These are phyloP conservation scores for Xylophagus ater DNA, from an alignment of 2,888 invertebrate species.

Conservation along the genomic window DNA sequence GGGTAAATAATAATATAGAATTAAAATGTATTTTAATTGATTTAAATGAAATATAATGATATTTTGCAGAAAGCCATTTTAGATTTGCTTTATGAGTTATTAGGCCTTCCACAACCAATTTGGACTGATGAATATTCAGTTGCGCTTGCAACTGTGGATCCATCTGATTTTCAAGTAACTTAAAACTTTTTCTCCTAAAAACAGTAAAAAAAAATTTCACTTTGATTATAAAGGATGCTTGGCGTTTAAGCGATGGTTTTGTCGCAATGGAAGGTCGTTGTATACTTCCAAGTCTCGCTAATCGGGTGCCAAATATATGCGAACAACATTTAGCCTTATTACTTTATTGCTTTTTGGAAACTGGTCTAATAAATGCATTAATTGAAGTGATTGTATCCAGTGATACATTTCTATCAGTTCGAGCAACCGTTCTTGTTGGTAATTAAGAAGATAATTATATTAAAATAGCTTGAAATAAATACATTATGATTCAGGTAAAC, in stretches of 20 bases:
- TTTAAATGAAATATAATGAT: neutral
- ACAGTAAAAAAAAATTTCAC: too few relatives aligned
- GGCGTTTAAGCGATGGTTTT: constrained; percentile 87
- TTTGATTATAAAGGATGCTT: constrained; percentile 50
- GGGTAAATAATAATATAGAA: constrained; percentile 50
- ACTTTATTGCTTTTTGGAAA: constrained; percentile 78
- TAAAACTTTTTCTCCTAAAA: neutral
- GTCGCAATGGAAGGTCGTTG: constrained; percentile 84
- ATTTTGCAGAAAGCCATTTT: constrained; percentile 71
- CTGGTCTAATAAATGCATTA: constrained; percentile 75
- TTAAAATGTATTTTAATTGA: neutral
- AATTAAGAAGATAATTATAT: constrained; percentile 11
- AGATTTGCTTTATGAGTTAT: constrained; percentile 81
- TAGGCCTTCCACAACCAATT: constrained; percentile 76
- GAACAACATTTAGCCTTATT: constrained; percentile 84
- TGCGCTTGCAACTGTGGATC: constrained; percentile 80
- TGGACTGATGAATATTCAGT: constrained; percentile 90
- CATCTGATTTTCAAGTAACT: constrained; percentile 55
- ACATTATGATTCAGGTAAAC: constrained; percentile 47
- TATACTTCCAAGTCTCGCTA: constrained; percentile 75
- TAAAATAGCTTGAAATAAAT: neutral
- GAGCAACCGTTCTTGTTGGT: constrained; percentile 82
- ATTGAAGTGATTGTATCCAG: constrained; percentile 85
- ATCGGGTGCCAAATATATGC: constrained; percentile 76
- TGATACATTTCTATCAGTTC: constrained; percentile 80